A percentile compares a stretch with the other conserved stretches of the same genome.
Evolutionary conservation across 1,140 invertebrate genomes (phyloP).

Genomic region (Teleogryllus occipitalis): DNA sequence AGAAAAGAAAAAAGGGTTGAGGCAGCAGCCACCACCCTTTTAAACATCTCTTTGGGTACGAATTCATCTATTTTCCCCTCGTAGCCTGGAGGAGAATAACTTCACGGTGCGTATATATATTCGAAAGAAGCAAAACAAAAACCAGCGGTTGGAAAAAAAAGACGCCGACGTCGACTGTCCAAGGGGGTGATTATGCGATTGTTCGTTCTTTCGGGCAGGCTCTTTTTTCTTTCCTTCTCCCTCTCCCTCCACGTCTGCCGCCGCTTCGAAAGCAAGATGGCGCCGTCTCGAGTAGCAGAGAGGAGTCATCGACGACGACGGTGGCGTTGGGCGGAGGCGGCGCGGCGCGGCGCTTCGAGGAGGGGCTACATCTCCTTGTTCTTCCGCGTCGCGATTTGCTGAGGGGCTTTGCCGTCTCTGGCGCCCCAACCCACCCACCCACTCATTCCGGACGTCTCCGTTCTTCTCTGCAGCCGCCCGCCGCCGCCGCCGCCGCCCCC

Average conservation of each 20-base stretch:
- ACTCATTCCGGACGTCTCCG: no score
- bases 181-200: slow-evolving; percentile 3
- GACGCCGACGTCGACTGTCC: neutral
- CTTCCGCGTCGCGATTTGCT: neutral
- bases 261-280: neutral
- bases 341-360: neutral
- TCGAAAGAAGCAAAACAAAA: slow-evolving; percentile 1
- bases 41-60: neutral
- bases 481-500: no score
- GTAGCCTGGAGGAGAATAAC: neutral
- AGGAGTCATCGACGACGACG: neutral
- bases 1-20: neutral
- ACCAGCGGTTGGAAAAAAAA: neutral
- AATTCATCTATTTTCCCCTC: slow-evolving; percentile 4
- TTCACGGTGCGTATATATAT: slow-evolving; percentile 4
- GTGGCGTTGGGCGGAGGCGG: neutral
- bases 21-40: neutral
- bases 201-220: neutral
- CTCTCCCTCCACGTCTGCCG: neutral
- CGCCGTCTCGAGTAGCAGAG: neutral
- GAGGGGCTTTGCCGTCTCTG: neutral
- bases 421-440: no score
- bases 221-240: neutral
- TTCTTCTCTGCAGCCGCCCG: no score
- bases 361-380: neutral